Conservation (phyloP, 2,888 invertebrate species). For the Acleris cristana region DNA sequence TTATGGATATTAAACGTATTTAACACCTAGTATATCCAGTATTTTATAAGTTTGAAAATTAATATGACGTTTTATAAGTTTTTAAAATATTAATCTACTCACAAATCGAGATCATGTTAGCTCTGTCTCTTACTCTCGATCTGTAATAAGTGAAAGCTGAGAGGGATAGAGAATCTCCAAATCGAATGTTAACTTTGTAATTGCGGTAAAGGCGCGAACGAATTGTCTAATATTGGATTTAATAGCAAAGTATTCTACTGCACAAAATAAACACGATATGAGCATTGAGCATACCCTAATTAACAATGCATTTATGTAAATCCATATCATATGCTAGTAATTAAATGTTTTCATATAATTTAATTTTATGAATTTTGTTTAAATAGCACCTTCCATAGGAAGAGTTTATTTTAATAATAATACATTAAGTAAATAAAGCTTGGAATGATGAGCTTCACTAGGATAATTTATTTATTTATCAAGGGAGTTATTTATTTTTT, state of each 20-base stretch:
- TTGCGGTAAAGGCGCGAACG: not conserved
- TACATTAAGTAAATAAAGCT: conserved; percentile 11
- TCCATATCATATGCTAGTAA: conserved; percentile 18
- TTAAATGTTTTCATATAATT: conserved; percentile 29
- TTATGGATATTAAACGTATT: too few species aligned
- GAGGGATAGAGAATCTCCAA: not conserved
- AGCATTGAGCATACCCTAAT: conserved; percentile 1
- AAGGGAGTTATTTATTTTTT: too few species aligned
- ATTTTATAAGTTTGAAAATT: too few species aligned
- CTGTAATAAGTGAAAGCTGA: not conserved
- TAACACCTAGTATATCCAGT: too few species aligned
- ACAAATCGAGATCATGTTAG: too few species aligned
- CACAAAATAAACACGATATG: too few species aligned
- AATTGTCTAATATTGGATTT: not conserved
- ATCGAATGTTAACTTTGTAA: not conserved
- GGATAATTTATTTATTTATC: too few species aligned
- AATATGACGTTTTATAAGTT: too few species aligned
- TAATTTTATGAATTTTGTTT: conserved; percentile 40
- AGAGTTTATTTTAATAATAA: conserved; percentile 42
- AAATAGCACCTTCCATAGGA: conserved; percentile 67
- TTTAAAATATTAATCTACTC: too few species aligned
- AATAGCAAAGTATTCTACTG: too few species aligned
- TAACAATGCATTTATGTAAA: conserved; percentile 16
- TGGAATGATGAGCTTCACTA: conserved; percentile 8
- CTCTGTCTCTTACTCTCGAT: too few species aligned